A percentile compares a stretch with the other conserved stretches of the same genome.
Conservation (phyloP, 1,140 invertebrate genomes). For the Aricia agestis region DNA sequence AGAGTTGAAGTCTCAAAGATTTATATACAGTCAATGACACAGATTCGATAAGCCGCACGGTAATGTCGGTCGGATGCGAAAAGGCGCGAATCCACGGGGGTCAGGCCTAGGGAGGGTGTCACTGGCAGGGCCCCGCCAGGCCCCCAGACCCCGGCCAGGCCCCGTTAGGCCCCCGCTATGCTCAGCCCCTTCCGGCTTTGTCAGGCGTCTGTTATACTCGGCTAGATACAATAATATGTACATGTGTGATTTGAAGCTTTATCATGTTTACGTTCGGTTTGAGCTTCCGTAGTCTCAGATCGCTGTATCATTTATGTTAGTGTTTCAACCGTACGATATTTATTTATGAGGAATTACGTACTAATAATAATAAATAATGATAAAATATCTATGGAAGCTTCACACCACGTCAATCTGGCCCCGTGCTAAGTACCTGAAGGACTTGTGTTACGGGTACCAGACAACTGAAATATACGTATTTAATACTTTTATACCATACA, state of each 20-base stretch:
- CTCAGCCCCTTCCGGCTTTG: conserved; percentile 10
- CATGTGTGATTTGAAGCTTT: not conserved
- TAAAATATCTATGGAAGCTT: too few relatives aligned
- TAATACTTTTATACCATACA: too few relatives aligned
- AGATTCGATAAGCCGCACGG: not conserved
- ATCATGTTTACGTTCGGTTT: not conserved
- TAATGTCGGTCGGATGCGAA: conserved; percentile 20
- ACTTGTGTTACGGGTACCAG: too few relatives aligned
- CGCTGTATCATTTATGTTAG: not conserved
- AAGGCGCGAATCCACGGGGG: conserved; percentile 24
- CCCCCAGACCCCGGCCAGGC: not conserved
- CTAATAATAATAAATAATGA: too few relatives aligned
- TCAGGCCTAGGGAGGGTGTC: conserved; percentile 11
- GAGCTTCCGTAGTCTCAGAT: not conserved
- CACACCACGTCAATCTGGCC: too few relatives aligned
- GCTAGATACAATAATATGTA: not conserved
- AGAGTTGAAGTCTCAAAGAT: not conserved
- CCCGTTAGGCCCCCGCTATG: not conserved
- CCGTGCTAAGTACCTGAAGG: too few relatives aligned
- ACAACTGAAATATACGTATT: too few relatives aligned
- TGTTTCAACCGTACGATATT: too few relatives aligned
- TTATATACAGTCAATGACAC: conserved; percentile 4
- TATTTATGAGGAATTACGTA: too few relatives aligned
- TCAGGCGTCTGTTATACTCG: conserved; percentile 1
- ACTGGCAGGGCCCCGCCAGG: not conserved